phyloP scores from a whole-genome alignment of 2,113 vertebrate species.

The Psophia crepitans region DNA sequence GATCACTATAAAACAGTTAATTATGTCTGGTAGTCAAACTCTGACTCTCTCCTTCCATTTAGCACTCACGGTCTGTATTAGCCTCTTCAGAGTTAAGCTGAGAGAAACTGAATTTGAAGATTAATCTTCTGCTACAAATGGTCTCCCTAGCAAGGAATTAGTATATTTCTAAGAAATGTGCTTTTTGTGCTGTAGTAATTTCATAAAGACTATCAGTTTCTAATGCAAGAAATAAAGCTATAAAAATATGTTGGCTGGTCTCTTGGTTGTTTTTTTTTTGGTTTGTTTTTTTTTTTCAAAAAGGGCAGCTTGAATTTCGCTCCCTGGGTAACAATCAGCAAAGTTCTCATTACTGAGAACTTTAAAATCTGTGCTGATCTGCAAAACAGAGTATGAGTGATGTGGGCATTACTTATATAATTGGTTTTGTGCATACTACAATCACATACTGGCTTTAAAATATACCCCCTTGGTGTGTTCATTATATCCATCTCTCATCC shows the following conservation, averaged over 20 bases:
- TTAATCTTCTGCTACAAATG: background rate
- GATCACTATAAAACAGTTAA: background rate
- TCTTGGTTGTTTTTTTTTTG: background rate
- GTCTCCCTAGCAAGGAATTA: background rate
- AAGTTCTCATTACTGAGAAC: constrained; percentile 53
- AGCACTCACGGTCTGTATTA: background rate
- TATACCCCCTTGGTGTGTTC: constrained; percentile 34
- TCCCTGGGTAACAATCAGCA: constrained; percentile 38
- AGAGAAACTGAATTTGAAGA: background rate
- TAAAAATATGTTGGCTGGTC: background rate
- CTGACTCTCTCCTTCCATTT: background rate
- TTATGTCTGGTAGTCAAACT: background rate
- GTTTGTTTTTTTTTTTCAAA: background rate
- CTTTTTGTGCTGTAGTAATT: background rate
- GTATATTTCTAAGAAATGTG: background rate
- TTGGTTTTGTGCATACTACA: constrained; percentile 42
- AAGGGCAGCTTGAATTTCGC: background rate
- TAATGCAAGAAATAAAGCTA: background rate
- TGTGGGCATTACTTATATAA: constrained; percentile 45
- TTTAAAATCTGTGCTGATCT: constrained; percentile 57
- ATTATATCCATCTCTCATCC: constrained; percentile 35
- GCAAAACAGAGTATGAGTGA: constrained; percentile 43
- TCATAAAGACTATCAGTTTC: background rate
- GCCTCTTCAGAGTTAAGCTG: background rate
- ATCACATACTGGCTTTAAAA: constrained; percentile 59